Evolutionary conservation across 1,140 invertebrate species (phyloP).

Genomic region (Metopolophium dirhodum): DNA sequence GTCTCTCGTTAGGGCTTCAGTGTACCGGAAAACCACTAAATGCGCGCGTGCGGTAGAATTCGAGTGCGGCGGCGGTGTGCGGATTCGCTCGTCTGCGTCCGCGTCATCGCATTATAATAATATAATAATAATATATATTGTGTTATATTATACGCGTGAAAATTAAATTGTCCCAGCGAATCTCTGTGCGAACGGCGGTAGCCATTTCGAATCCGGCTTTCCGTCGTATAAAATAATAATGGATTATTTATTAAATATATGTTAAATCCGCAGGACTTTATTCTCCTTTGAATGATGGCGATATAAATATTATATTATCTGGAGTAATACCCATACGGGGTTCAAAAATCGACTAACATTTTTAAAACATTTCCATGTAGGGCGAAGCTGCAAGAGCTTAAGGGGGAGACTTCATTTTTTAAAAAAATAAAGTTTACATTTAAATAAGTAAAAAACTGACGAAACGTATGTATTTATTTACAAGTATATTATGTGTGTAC

Average conservation of each 20-base stretch:
- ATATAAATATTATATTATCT: no score
- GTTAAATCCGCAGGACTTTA: no score
- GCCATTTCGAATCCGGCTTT: neutral
- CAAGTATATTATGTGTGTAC: neutral
- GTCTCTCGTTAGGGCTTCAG: slow-evolving; percentile 29
- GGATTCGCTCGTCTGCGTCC: neutral
- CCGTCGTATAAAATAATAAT: neutral
- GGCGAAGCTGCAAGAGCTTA: neutral
- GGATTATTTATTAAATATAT: neutral
- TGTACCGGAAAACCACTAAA: slow-evolving; percentile 42
- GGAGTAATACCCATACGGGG: no score
- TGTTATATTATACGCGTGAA: neutral
- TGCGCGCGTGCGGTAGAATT: neutral
- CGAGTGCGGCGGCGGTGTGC: neutral
- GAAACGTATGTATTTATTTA: neutral
- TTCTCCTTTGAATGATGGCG: no score
- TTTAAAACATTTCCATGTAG: no score
- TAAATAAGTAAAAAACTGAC: neutral
- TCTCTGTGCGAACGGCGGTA: neutral
- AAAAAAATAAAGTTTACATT: neutral
- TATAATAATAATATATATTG: neutral
- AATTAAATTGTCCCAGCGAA: neutral
- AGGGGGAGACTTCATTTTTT: neutral
- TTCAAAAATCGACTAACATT: no score
- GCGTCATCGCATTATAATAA: neutral